Evolutionary conservation across 2,888 invertebrate genomes (phyloP).

Genomic region (Cordylochernes scorpioides): DNA sequence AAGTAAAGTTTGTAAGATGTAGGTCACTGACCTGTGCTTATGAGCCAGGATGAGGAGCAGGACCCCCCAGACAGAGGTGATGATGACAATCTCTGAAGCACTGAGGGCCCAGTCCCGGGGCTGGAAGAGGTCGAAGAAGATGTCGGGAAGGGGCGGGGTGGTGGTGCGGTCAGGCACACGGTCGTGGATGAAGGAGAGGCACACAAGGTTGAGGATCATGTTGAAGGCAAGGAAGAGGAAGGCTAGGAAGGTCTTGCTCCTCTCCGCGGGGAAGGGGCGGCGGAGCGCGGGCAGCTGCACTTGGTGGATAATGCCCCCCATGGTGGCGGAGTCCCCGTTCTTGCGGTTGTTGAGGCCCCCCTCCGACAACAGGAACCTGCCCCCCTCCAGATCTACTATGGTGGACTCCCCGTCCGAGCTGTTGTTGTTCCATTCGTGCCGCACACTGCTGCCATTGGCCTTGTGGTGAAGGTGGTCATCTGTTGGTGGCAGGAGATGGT

Average conservation of each 20-base stretch:
- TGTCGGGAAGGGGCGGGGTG: slow-evolving; percentile 51
- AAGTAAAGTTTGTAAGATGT: too few species aligned
- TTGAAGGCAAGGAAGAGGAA: slow-evolving; percentile 12
- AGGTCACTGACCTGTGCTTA: slow-evolving; percentile 41
- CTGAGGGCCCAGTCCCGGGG: slow-evolving; percentile 45
- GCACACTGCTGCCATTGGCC: too few species aligned
- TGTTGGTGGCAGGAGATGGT: too few species aligned
- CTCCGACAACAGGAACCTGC: too few species aligned
- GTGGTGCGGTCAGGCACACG: slow-evolving; percentile 46
- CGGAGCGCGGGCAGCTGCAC: too few species aligned
- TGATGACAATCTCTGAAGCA: slow-evolving; percentile 60
- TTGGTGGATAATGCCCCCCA: too few species aligned
- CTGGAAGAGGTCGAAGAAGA: slow-evolving; percentile 45
- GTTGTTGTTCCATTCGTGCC: too few species aligned
- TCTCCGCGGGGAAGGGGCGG: slow-evolving; percentile 11
- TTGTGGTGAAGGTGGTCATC: too few species aligned
- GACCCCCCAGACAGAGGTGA: slow-evolving; percentile 46
- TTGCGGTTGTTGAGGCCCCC: too few species aligned
- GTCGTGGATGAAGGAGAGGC: slow-evolving; percentile 37
- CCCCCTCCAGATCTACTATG: too few species aligned
- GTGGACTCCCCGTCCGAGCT: too few species aligned
- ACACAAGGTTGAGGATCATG: slow-evolving; percentile 14
- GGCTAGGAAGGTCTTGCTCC: slow-evolving; percentile 12
- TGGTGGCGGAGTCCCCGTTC: too few species aligned
- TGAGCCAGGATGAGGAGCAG: slow-evolving; percentile 52